phyloP scores from a whole-genome alignment of 2,888 invertebrate genomes.

The Lagria hirta region DNA sequence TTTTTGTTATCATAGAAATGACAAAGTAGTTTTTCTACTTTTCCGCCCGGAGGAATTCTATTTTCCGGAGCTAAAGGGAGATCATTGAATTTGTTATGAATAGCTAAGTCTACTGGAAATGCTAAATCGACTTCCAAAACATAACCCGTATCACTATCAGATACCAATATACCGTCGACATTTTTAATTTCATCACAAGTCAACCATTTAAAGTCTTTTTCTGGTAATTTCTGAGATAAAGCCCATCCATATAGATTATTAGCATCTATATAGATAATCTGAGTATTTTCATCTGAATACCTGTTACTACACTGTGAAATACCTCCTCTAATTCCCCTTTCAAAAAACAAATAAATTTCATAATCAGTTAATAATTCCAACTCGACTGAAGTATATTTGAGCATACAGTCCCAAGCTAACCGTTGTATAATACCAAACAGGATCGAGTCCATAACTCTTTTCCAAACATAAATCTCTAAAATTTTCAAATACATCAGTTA shows the following conservation, averaged over 20 bases:
- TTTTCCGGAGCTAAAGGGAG: slow-evolving; percentile 22
- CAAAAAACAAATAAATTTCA: slow-evolving; percentile 23
- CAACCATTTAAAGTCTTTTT: slow-evolving; percentile 20
- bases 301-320: slow-evolving; percentile 19
- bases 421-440: slow-evolving; percentile 33
- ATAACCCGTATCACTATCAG: slow-evolving; percentile 24
- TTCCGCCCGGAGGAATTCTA: slow-evolving; percentile 21
- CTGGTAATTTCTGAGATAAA: slow-evolving; percentile 22
- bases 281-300: slow-evolving; percentile 20
- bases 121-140: slow-evolving; percentile 26
- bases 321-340: slow-evolving; percentile 21
- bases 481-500: slow-evolving; percentile 41
- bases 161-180: slow-evolving; percentile 20
- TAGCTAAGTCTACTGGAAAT: slow-evolving; percentile 24
- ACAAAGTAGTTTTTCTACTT: slow-evolving; percentile 25
- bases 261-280: slow-evolving; percentile 24
- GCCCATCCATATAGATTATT: slow-evolving; percentile 26
- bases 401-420: slow-evolving; percentile 34
- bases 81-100: slow-evolving; percentile 26
- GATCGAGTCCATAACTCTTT: slow-evolving; percentile 35
- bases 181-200: slow-evolving; percentile 20
- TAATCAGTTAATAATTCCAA: slow-evolving; percentile 19
- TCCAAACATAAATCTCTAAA: slow-evolving; percentile 34
- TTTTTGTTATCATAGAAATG: slow-evolving; percentile 19
- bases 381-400: slow-evolving; percentile 27